Conservation (phyloP, 1,140 invertebrate genomes). For the Aethina tumida region DNA sequence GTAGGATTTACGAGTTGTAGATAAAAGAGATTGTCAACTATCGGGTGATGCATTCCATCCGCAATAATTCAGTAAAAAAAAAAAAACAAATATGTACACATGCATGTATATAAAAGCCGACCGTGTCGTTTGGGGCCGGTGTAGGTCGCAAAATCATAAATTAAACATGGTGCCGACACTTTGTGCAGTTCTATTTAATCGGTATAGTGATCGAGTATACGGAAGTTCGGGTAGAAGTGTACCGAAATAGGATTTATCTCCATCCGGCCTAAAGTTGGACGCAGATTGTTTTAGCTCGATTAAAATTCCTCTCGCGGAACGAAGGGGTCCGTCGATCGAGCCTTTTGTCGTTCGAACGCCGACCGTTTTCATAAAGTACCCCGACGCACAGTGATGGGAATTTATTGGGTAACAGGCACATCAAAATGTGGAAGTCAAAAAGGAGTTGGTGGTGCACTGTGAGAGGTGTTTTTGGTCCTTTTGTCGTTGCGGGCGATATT, state of each 20-base stretch:
- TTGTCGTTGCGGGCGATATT: constrained; percentile 7
- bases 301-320: constrained; percentile 28
- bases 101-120: not conserved
- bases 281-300: constrained; percentile 32
- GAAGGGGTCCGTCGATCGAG: constrained; percentile 13
- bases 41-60: too few relatives aligned
- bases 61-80: too few relatives aligned
- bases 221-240: constrained; percentile 26
- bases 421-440: too few relatives aligned
- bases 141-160: constrained; percentile 10
- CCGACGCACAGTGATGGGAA: too few relatives aligned
- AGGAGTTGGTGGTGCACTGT: too few relatives aligned
- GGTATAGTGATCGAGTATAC: constrained; percentile 24
- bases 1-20: too few relatives aligned
- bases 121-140: constrained; percentile 7
- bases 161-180: constrained; percentile 16
- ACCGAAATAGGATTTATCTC: constrained; percentile 29
- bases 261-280: constrained; percentile 22
- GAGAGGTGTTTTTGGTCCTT: too few relatives aligned
- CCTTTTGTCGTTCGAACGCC: constrained; percentile 15
- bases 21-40: too few relatives aligned
- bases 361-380: constrained; percentile 13
- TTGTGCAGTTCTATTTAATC: constrained; percentile 23
- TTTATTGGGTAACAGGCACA: too few relatives aligned
- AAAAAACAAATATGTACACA: not conserved